Base-by-base conservation (phyloP, 2,888 invertebrate genomes). In the Tinea trinotella region DNA sequence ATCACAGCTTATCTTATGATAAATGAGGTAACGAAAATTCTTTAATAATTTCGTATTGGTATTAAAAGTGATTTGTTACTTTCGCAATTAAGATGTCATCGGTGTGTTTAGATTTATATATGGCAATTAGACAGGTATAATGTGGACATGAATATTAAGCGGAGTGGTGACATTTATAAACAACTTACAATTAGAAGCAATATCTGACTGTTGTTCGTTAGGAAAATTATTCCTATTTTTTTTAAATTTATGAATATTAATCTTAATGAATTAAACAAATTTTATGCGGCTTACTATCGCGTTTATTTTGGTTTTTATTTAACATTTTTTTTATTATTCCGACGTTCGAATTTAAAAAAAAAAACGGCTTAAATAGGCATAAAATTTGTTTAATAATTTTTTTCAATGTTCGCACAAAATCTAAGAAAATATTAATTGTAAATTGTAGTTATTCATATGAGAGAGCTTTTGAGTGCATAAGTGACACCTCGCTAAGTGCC, bases 71-170 rank as follows among this genome's bases (percentile, higher is more conserved):
- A 82, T 82, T 80, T 76, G 76, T 79, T 70, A 72, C 63, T 60
- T 62, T 63, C 59, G 72, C 77, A 81, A 83, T 83, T 82, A 82
- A 84, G 80, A 81, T 76, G 82, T 82, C 82, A 77, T 75, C 77
- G 71, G 64, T 62, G 71, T 66, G 68, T 72, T 71, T 65, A 74
- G 72, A 82, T 83, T 81, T 79, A 81, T 80, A 74, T 68, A 71
- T 67, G 71, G 78, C 77, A 80, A 82, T 83, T 79, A 83, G 74
- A 73, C 66, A 64, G 63, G 66, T 66, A 74, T 75, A 78, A 77
- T 80, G 71, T 72, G 62, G 62, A 74, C 76, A 76, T 79, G 76
- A 81, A 81, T 81, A 81, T 79, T 80, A 74, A 82, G 75, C 69
- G 68, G 66, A 57, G 58, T 59, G 63, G 64, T 64, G 74, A 78